Evolutionary conservation across 2,113 vertebrate species (phyloP).

Genomic region (Pachypanchax playfairii): DNA sequence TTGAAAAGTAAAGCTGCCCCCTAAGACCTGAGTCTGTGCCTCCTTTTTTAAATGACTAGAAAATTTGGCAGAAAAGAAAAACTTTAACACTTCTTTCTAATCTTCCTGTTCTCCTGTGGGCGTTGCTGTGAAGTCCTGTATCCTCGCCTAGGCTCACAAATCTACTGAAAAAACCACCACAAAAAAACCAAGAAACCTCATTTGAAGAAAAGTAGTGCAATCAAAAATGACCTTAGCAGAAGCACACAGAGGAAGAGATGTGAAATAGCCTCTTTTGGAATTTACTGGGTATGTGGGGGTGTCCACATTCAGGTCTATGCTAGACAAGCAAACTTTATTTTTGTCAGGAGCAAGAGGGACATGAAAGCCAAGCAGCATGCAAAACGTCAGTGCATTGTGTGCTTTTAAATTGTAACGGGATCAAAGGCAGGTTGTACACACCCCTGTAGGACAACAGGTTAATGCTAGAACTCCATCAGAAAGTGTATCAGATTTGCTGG

Average conservation of each 20-base stretch:
- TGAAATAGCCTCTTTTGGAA: conserved; percentile 8
- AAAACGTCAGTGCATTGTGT: conserved; percentile 4
- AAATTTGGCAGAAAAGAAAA: conserved; percentile 17
- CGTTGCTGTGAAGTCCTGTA: conserved; percentile 28
- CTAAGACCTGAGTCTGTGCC: conserved; percentile 27
- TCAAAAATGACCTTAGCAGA: conserved; percentile 33
- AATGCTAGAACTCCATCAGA: neutral
- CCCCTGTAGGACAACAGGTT: conserved; percentile 24
- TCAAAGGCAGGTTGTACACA: neutral
- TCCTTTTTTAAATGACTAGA: conserved; percentile 18
- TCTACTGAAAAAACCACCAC: conserved; percentile 14
- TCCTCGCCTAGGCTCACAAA: conserved; percentile 16
- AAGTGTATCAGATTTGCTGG: conserved; percentile 13
- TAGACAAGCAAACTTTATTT: neutral
- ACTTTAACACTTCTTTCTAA: conserved; percentile 38
- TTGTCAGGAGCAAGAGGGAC: conserved; percentile 1
- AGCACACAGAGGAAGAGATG: conserved; percentile 2
- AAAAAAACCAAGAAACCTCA: conserved; percentile 28
- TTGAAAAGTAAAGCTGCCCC: conserved; percentile 34
- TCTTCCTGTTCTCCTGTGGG: conserved; percentile 39
- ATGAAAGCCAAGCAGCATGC: conserved; percentile 11
- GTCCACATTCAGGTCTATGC: neutral
- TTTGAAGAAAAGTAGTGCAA: conserved; percentile 45
- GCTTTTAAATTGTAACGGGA: conserved; percentile 9
- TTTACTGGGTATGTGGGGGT: conserved; percentile 3